A percentile compares a stretch with the other conserved stretches of the same genome.
Conservation (phyloP, 2,113 vertebrate species). For the Ciconia maguari region DNA sequence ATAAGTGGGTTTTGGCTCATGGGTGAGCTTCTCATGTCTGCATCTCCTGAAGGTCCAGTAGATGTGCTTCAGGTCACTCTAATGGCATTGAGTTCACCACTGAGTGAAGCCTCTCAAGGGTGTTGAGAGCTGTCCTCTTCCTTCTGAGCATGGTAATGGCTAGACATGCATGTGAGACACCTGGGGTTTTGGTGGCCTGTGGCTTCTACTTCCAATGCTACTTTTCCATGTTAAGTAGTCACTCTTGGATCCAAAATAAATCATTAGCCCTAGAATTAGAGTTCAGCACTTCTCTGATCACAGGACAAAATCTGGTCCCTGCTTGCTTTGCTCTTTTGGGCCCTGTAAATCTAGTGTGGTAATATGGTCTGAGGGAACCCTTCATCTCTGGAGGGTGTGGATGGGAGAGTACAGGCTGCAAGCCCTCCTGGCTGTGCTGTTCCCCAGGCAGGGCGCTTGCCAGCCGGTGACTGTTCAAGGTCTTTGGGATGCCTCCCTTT, state of each 20-base stretch:
- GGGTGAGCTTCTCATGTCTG: not conserved
- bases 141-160: not conserved
- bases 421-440: not conserved
- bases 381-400: not conserved
- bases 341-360: not conserved
- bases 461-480: not conserved
- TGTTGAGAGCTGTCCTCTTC: not conserved
- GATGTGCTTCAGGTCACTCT: not conserved
- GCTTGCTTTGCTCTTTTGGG: not conserved
- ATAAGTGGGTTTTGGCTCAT: not conserved
- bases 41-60: not conserved
- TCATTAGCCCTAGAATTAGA: not conserved
- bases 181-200: not conserved
- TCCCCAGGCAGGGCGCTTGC: not conserved
- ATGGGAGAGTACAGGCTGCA: not conserved
- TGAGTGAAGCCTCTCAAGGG: not conserved
- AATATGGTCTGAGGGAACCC: not conserved
- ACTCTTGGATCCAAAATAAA: not conserved
- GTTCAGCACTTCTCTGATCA: not conserved
- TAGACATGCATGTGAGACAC: not conserved
- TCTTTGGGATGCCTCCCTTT: not conserved
- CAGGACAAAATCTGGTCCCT: not conserved
- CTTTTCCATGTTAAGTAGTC: not conserved
- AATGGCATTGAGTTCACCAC: not conserved
- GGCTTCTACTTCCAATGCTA: not conserved